phyloP scores from a whole-genome alignment of 1,140 invertebrate species.

The Theocolax elegans region DNA sequence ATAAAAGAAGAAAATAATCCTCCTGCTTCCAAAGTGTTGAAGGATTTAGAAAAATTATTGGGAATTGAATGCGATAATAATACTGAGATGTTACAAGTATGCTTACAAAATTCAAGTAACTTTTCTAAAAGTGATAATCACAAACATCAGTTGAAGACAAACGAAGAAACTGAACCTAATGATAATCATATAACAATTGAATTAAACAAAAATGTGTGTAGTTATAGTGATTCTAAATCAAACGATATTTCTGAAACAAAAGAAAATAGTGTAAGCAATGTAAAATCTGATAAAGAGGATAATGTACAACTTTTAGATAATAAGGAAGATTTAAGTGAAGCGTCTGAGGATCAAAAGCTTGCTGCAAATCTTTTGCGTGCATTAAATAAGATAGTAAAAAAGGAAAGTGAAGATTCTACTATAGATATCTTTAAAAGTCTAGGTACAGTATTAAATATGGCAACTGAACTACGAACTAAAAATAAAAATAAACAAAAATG shows the following conservation, averaged over 20 bases:
- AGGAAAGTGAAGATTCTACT: conserved; percentile 43
- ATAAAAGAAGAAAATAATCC: conserved; percentile 54
- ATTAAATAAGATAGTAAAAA: conserved; percentile 51
- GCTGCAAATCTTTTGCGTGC: conserved; percentile 47
- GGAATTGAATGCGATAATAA: conserved; percentile 57
- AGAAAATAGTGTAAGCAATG: conserved; percentile 2
- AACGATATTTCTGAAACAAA: conserved; percentile 9
- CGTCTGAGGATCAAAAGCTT: conserved; percentile 45
- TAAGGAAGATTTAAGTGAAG: conserved; percentile 11
- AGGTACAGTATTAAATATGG: conserved; percentile 48
- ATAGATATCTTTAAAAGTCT: conserved; percentile 51
- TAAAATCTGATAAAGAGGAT: neutral
- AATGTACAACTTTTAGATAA: conserved; percentile 23
- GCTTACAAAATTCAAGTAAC: conserved; percentile 44
- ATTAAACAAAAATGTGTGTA: neutral
- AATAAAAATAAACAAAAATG: conserved; percentile 20
- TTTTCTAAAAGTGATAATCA: conserved; percentile 36
- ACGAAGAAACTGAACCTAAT: conserved; percentile 10
- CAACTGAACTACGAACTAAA: conserved; percentile 25
- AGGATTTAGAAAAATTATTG: conserved; percentile 57
- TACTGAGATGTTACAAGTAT: conserved; percentile 53
- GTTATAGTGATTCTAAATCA: neutral
- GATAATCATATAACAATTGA: neutral
- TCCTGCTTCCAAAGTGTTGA: conserved; percentile 54
- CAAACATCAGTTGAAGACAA: conserved; percentile 1